Evolutionary conservation across 2,888 invertebrate genomes (phyloP).

Genomic region (Drosophila glabriapex): DNA sequence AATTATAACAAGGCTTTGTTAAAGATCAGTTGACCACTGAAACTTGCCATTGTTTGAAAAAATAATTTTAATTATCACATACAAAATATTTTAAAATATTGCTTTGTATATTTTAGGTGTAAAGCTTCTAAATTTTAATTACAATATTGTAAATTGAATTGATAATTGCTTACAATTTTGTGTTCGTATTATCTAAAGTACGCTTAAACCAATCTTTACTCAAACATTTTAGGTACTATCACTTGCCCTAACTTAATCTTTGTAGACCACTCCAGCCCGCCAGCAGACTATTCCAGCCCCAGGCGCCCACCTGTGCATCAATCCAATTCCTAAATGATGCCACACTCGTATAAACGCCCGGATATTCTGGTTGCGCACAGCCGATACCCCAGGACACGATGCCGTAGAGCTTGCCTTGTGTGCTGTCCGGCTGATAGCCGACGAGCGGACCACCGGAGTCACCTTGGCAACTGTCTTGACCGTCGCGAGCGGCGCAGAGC

Average conservation of each 20-base stretch:
- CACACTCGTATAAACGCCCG: constrained; percentile 79
- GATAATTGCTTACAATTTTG: not conserved
- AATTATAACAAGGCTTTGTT: not conserved
- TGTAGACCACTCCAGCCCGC: constrained; percentile 65
- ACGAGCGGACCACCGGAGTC: constrained; percentile 83
- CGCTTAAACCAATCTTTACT: not conserved
- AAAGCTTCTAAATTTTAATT: not conserved
- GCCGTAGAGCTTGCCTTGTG: constrained; percentile 67
- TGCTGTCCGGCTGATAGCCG: constrained; percentile 43
- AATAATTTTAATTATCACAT: not conserved
- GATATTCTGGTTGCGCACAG: constrained; percentile 75
- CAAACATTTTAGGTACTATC: not conserved
- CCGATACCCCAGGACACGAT: constrained; percentile 82
- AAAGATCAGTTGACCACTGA: constrained; percentile 5
- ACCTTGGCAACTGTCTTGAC: constrained; percentile 81
- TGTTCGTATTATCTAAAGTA: not conserved
- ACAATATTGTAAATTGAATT: not conserved
- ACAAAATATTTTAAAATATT: not conserved
- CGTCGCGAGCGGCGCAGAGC: constrained; percentile 80
- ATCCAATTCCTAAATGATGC: constrained; percentile 74
- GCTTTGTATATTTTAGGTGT: not conserved
- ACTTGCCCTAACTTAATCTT: not conserved
- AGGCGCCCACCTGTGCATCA: constrained; percentile 69
- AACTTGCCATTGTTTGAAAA: not conserved
- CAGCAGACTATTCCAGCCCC: constrained; percentile 67